A percentile compares a stretch with the other conserved stretches of the same genome.
These are phyloP conservation scores for Pipistrellus pipistrellus DNA, from an alignment of 2,797 vertebrate genomes.

Conservation along the genomic window DNA sequence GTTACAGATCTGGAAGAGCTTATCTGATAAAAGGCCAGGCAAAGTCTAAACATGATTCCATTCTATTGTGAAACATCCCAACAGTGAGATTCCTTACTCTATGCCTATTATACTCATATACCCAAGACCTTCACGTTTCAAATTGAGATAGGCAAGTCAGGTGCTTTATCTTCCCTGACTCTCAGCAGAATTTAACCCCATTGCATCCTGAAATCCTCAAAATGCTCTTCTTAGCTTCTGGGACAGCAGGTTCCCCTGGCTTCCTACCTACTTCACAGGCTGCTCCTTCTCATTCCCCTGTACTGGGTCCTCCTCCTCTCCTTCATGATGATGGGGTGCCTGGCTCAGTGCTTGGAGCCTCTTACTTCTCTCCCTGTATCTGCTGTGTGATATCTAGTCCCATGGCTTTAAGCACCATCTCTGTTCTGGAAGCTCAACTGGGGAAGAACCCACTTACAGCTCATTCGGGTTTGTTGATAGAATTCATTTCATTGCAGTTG, in stretches of 20 bases:
- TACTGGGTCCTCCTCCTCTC: background rate
- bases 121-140: background rate
- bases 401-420: background rate
- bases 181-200: background rate
- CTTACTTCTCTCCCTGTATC: background rate
- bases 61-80: background rate
- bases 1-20: background rate
- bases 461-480: background rate
- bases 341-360: background rate
- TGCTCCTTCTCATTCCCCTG: background rate
- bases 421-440: background rate
- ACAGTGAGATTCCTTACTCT: background rate
- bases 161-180: background rate
- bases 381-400: background rate
- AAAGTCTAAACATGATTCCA: background rate
- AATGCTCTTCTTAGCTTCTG: background rate
- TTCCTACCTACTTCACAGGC: background rate
- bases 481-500: background rate
- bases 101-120: background rate
- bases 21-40: background rate
- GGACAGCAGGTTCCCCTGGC: background rate
- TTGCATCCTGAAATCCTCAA: background rate
- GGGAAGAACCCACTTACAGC: background rate
- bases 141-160: background rate
- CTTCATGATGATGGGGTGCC: background rate